phyloP scores from a whole-genome alignment of 2,113 vertebrate genomes.

The Poeciliopsis retropinna region DNA sequence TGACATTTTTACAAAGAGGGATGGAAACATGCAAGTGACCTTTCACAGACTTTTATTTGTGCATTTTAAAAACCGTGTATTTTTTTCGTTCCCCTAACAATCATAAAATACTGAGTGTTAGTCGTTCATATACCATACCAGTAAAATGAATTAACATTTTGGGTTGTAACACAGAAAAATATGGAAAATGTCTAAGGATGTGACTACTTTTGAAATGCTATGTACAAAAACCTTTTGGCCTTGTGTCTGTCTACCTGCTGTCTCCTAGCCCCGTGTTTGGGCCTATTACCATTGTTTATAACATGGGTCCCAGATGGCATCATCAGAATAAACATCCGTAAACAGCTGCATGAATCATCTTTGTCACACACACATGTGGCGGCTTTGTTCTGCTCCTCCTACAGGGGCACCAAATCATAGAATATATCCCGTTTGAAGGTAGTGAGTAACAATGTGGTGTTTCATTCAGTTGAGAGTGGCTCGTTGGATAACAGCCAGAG shows the following conservation, averaged over 20 bases:
- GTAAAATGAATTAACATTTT: neutral
- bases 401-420: neutral
- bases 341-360: neutral
- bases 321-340: neutral
- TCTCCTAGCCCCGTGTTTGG: neutral
- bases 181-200: neutral
- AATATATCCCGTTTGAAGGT: neutral
- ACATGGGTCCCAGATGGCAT: neutral
- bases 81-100: too few relatives aligned
- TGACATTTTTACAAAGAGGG: too few relatives aligned
- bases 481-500: neutral
- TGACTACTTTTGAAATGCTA: neutral
- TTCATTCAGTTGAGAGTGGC: neutral
- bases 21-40: too few relatives aligned
- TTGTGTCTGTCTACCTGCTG: neutral
- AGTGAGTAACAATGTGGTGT: neutral
- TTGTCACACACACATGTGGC: neutral
- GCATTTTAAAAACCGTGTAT: too few relatives aligned
- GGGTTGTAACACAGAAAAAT: neutral
- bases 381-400: neutral
- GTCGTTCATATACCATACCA: neutral
- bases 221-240: neutral
- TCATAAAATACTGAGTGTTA: too few relatives aligned
- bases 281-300: neutral
- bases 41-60: too few relatives aligned